Base-by-base conservation (phyloP, 2,113 vertebrate species). In the Argyrosomus japonicus region DNA sequence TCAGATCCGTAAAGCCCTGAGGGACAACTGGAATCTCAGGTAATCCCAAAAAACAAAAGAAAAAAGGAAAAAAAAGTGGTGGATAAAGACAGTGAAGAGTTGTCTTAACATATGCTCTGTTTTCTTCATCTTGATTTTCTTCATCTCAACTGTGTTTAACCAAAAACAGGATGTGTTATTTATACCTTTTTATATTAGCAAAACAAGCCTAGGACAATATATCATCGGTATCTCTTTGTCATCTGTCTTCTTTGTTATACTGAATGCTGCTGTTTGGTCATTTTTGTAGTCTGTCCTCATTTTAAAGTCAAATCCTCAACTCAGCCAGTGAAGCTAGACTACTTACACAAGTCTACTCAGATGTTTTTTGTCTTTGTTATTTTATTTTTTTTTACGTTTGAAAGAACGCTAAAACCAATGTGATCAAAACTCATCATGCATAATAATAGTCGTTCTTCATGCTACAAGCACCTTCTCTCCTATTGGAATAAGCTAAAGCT, bases 21-120 rank as follows among this genome's bases (percentile, higher is more conserved):
- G 92, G 89, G 84, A 93, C 82, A 81, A 89, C 88, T 89, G 89
- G 87, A 90, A 93, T 95, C 94, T 95, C 95, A 95, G 95, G 94
- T 93, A 95, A 93, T 90, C 90, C 88, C 85, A 10, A 87, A 85
- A 91, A 85, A 86, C n/a, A 36, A 36, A 36, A 36, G 32, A 3
- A 29, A 84, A 45, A 45, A n/a, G n/a, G n/a, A n/a, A 13, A 47
- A 40, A 40, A 40, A 40, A 40, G 1, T 79, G 32, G 72, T 86
- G 88, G 91, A 89, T 62, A 60, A 87, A 81, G 81, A 70, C 74
- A 4, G 83, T 70, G 82, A 84, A 78, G 62, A 79, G 14, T 79
- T 84, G 43, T 80, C 72, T 61, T 32, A 63, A 61, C 64, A 48
- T 74, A 12, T 67, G 73, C 74, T 85, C 87, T 80, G 43, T 87